phyloP scores from a whole-genome alignment of 1,140 invertebrate genomes.

The Pogonognathellus flavescens region DNA sequence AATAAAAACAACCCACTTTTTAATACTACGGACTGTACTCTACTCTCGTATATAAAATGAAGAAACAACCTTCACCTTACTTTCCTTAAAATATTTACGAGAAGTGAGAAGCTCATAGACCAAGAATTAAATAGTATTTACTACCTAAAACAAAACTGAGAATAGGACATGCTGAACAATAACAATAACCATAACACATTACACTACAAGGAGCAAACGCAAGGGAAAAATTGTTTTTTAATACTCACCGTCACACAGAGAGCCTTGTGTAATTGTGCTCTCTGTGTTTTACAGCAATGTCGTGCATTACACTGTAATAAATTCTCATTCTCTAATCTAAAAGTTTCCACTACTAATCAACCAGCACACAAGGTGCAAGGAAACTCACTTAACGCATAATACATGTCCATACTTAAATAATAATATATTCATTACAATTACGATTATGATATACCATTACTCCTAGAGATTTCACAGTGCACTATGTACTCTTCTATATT shows the following conservation, averaged over 20 bases:
- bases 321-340: too few species aligned
- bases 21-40: not conserved
- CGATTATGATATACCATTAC: not conserved
- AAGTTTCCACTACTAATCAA: too few species aligned
- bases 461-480: not conserved
- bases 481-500: not conserved
- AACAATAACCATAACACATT: slow-evolving; percentile 49
- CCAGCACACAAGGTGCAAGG: too few species aligned
- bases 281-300: slow-evolving; percentile 24
- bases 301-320: not conserved
- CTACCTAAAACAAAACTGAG: slow-evolving; percentile 15
- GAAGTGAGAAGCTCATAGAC: too few species aligned
- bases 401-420: slow-evolving; percentile 6
- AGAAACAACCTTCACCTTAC: slow-evolving; percentile 17
- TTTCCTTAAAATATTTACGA: not conserved
- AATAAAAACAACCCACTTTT: too few species aligned
- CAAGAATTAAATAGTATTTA: not conserved
- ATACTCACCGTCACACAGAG: not conserved
- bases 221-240: slow-evolving; percentile 37
- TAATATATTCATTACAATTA: not conserved
- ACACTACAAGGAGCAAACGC: not conserved
- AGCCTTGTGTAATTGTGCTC: not conserved
- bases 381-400: not conserved
- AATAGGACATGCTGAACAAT: slow-evolving; percentile 20
- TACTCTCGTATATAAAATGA: not conserved